Evolutionary conservation across 2,113 vertebrate species (phyloP).

Genomic region (Ageneiosus marmoratus): DNA sequence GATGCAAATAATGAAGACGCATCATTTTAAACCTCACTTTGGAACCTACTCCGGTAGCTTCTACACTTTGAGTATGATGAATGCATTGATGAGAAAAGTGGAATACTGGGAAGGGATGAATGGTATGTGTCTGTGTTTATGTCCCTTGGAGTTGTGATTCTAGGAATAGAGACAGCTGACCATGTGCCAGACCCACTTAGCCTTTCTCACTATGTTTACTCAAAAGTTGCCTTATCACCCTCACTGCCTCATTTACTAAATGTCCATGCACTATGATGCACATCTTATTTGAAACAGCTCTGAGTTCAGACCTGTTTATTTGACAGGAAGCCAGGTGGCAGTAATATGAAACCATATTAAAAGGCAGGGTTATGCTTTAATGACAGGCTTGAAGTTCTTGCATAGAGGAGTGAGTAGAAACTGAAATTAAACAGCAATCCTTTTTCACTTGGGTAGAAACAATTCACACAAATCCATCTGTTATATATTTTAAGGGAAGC

Average conservation of each 20-base stretch:
- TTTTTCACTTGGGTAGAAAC: conserved; percentile 22
- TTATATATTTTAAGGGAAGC: conserved; percentile 21
- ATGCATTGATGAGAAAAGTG: conserved; percentile 1
- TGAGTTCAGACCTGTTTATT: conserved; percentile 56
- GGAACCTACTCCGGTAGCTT: conserved; percentile 37
- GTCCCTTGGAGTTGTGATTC: conserved; percentile 30
- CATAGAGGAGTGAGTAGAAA: conserved; percentile 28
- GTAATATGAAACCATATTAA: conserved; percentile 52
- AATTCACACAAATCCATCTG: conserved; percentile 23
- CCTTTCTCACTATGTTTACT: conserved; percentile 15
- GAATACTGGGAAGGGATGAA: background rate
- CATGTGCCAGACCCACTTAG: conserved; percentile 12
- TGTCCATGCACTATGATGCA: conserved; percentile 57
- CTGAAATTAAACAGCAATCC: conserved; percentile 28
- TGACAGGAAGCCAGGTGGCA: conserved; percentile 58
- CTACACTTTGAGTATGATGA: conserved; percentile 15
- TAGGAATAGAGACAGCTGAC: conserved; percentile 18
- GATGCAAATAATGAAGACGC: conserved; percentile 59
- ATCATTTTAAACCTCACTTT: conserved; percentile 49
- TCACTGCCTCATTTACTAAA: conserved; percentile 56
- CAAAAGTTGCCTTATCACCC: conserved; percentile 36
- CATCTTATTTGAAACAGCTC: conserved; percentile 48
- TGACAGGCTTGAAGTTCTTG: conserved; percentile 31
- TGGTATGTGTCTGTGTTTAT: conserved; percentile 32
- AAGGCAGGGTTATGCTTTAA: conserved; percentile 30